Evolutionary conservation across 2,888 invertebrate genomes (phyloP), one percentile per base, ranked within the genome.

Genomic region (Drosophila heteroneura): DNA sequence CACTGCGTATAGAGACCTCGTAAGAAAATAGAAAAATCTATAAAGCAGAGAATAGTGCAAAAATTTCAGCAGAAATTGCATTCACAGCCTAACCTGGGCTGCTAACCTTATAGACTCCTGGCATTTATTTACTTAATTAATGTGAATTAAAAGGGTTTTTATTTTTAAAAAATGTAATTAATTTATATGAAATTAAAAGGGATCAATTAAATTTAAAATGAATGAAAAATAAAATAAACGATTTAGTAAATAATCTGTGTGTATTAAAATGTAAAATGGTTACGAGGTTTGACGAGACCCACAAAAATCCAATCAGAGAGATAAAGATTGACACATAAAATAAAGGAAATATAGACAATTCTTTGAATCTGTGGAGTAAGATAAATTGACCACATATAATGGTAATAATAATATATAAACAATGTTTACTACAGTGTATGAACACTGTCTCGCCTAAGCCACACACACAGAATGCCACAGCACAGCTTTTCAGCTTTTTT

Each of bases 371-470:
- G 33, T 14, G 5, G 33, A 35, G 33, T 14, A 5, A 35, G 33
- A 35, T 14, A 35, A 35, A 35, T 35, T 35, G 14, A 14, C 12
- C 12, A 33, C 33, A 35, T 14, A 14, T 35, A 35, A 35, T 14
- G 33, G 14, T 14, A 35, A 35, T 5, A 14, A 14, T 35, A 35
- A 5, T 35, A 14, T 35, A 22, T 22, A 12, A 10, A 12, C 14
- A 1, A 5, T 12, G 32, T 63, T 54, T 2, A 16, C 22, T 14
- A 39, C 33, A 68, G 49, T 28, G 19, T 33, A 28, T 37, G 22
- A n/a, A 10, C n/a, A 74, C 79, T 80, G 78, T 74, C 22, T 63
- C 19, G 64, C 52, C 47, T 12, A 52, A 57, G 61, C 70, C 76
- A 67, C 81, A 80, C 39, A 37, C 10, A 26, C 47, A 47, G 47